These are phyloP conservation scores for Oryzias celebensis DNA, from an alignment of 2,113 vertebrate species.

Conservation along the genomic window DNA sequence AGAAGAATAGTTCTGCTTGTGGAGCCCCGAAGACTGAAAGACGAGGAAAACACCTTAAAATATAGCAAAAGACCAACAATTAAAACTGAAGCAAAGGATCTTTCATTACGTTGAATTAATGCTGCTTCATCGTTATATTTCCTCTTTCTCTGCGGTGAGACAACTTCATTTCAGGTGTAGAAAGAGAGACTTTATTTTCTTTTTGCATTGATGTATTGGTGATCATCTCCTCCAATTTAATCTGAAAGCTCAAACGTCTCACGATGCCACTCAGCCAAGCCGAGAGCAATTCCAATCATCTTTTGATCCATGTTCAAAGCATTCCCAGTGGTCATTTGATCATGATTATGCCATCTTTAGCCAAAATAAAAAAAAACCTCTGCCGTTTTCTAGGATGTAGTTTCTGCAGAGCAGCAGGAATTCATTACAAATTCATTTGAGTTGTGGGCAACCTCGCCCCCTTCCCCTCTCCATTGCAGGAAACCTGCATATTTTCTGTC, in stretches of 20 bases:
- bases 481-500: too few species aligned
- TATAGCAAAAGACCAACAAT: conserved; percentile 36
- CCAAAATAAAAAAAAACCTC: too few species aligned
- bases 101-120: conserved; percentile 6
- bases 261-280: conserved; percentile 3
- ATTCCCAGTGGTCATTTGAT: too few species aligned
- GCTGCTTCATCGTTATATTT: not conserved
- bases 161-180: conserved; percentile 17
- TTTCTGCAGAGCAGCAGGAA: too few species aligned
- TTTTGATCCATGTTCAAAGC: too few species aligned
- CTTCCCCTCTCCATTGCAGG: too few species aligned
- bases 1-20: too few species aligned
- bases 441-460: too few species aligned
- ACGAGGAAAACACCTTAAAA: conserved; percentile 37
- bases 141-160: conserved; percentile 14
- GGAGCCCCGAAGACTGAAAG: conserved; percentile 29
- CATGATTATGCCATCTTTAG: too few species aligned
- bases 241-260: conserved; percentile 23
- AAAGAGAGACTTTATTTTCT: not conserved
- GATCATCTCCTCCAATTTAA: conserved; percentile 11
- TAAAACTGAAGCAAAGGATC: conserved; percentile 23
- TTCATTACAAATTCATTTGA: too few species aligned
- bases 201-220: not conserved
- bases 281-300: too few species aligned
- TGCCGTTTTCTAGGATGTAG: too few species aligned